Conservation (phyloP, 1,140 invertebrate species). For the Calycopis cecrops region DNA sequence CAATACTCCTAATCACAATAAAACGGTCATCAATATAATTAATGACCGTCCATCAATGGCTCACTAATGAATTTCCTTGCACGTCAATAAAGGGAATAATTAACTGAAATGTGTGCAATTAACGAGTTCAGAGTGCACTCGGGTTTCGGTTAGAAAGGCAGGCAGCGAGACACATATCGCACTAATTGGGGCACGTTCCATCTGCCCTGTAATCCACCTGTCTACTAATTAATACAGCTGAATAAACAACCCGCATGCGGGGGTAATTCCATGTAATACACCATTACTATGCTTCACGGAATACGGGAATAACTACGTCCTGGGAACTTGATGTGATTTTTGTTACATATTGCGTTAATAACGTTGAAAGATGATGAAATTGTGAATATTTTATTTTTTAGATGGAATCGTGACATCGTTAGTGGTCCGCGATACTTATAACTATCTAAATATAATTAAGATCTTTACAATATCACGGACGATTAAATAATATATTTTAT, state of each 20-base stretch:
- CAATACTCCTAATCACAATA: too few relatives aligned
- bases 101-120: not conserved
- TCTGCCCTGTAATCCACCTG: slow-evolving; percentile 55
- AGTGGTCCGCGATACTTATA: too few relatives aligned
- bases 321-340: slow-evolving; percentile 2
- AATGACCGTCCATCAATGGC: too few relatives aligned
- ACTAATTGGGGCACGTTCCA: slow-evolving; percentile 54
- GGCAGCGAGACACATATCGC: slow-evolving; percentile 18
- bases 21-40: too few relatives aligned
- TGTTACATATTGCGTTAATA: not conserved
- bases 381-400: too few relatives aligned
- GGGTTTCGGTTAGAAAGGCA: slow-evolving; percentile 1
- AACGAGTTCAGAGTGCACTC: slow-evolving; percentile 2
- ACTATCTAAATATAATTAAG: too few relatives aligned
- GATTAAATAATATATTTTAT: too few relatives aligned
- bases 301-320: slow-evolving; percentile 9
- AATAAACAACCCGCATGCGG: slow-evolving; percentile 47
- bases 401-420: too few relatives aligned
- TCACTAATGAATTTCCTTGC: too few relatives aligned
- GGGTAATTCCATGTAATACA: slow-evolving; percentile 42
- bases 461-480: too few relatives aligned
- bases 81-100: too few relatives aligned
- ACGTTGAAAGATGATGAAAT: too few relatives aligned
- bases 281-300: slow-evolving; percentile 25
- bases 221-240: slow-evolving; percentile 60